A percentile compares a stretch with the other conserved stretches of the same genome.
Evolutionary conservation across 2,888 invertebrate species (phyloP).

Genomic region (Polydrusus pterygomalis): DNA sequence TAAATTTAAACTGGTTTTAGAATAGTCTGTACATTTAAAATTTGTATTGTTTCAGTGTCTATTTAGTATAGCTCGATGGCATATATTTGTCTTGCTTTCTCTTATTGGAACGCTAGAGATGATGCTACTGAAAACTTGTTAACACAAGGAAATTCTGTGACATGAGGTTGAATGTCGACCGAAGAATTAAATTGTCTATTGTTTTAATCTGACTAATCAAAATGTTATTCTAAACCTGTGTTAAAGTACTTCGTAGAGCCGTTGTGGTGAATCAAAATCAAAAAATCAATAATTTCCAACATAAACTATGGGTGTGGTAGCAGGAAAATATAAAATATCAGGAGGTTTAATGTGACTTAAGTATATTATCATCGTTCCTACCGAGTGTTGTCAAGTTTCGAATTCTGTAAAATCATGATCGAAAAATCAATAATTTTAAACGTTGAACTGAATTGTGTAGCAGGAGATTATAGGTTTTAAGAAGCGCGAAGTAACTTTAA

Average conservation of each 20-base stretch:
- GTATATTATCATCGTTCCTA: conserved; percentile 4
- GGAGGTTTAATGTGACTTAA: conserved; percentile 4
- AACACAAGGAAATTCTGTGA: too few relatives aligned
- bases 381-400: conserved; percentile 19
- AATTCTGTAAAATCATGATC: conserved; percentile 12
- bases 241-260: conserved; percentile 12
- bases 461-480: conserved; percentile 9
- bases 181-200: background rate
- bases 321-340: background rate
- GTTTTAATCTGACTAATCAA: background rate
- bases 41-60: background rate
- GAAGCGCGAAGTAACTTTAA: background rate
- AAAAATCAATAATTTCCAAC: conserved; percentile 28
- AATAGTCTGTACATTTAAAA: background rate
- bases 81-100: background rate
- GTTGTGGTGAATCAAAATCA: conserved; percentile 27
- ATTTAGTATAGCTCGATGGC: background rate
- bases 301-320: background rate
- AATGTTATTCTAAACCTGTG: conserved; percentile 13
- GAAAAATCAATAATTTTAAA: conserved; percentile 46
- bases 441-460: conserved; percentile 18
- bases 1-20: conserved; percentile 11
- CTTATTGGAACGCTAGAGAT: background rate
- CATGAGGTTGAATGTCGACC: too few relatives aligned
- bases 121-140: background rate